Evolutionary conservation across 1,140 invertebrate genomes (phyloP), one percentile per base, ranked within the genome.

Genomic region (Schlechtendalia chinensis): DNA sequence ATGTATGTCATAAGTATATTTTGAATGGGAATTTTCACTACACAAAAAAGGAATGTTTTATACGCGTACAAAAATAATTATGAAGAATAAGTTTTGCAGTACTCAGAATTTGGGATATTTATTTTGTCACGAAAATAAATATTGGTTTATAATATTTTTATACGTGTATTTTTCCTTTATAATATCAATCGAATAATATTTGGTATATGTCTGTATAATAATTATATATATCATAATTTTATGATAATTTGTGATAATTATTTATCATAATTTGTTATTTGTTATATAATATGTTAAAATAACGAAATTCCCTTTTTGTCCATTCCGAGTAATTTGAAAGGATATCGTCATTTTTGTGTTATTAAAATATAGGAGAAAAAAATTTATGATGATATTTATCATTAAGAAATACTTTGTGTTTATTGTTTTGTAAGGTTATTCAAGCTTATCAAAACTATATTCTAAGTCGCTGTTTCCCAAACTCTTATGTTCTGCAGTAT

Each of bases 401-500:
- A 32, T 67, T 67, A 67, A 47, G 65, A n/a, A 67, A 45, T 11
- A 45, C 32, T 65, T 12, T 17, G 32, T 29, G n/a, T 69, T 27
- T 24, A n/a, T 53, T 19, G 22, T 12, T 24, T 71, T 47, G 24
- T 27, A 53, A 71, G 47, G 67, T 50, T 71, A 53, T 27, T 11
- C 32, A 22, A 65, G n/a, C 12, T 72, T 72, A 54, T 72, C 69
- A 54, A 72, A 72, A 72, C 69, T 54, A 54, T 72, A 54, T 29
- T 54, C 50, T 72, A 72, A 53, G 53, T 72, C 27, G 8, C 53
- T 72, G 10, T 0, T 19, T 19, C 8, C 32, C 32, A 39, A 8
- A 4, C 32, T 50, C 22, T 16, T 24, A 6, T 19, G 17, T 24
- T 53, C 22, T 71, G 45, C 17, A 10, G 45, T 27, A 27, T 69